Percentiles rank a stretch among this genome's conserved stretches.
Evolutionary conservation across 2,113 vertebrate species (phyloP).

Genomic region (Tursiops truncatus): DNA sequence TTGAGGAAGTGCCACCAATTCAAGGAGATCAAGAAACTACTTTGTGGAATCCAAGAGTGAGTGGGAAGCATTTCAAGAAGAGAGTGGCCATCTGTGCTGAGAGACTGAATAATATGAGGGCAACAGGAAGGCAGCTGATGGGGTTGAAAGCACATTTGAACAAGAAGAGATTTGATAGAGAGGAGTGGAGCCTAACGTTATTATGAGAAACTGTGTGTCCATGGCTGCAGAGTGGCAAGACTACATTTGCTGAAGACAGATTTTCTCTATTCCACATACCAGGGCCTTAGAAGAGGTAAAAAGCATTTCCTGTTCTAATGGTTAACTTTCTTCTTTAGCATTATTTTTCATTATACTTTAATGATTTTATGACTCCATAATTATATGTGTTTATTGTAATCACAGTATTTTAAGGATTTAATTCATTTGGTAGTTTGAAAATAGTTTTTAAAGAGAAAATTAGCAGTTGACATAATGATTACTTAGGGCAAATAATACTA

Average conservation of each 20-base stretch:
- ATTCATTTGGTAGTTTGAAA: conserved; percentile 10
- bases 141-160: background rate
- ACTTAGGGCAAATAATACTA: background rate
- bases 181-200: background rate
- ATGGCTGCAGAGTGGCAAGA: background rate
- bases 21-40: background rate
- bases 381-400: background rate
- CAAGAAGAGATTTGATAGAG: background rate
- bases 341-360: background rate
- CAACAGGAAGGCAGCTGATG: background rate
- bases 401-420: background rate
- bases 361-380: background rate
- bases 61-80: background rate
- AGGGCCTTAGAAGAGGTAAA: background rate
- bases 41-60: background rate
- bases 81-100: background rate
- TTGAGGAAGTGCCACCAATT: background rate
- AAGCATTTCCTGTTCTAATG: background rate
- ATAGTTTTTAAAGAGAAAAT: background rate
- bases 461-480: background rate
- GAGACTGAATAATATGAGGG: background rate
- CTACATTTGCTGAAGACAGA: background rate
- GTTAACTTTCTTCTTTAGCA: background rate
- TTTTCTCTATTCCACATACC: background rate
- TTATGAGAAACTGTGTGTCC: background rate